Evolutionary conservation across 2,888 invertebrate species (phyloP).

Genomic region (Drosophila sordidula): DNA sequence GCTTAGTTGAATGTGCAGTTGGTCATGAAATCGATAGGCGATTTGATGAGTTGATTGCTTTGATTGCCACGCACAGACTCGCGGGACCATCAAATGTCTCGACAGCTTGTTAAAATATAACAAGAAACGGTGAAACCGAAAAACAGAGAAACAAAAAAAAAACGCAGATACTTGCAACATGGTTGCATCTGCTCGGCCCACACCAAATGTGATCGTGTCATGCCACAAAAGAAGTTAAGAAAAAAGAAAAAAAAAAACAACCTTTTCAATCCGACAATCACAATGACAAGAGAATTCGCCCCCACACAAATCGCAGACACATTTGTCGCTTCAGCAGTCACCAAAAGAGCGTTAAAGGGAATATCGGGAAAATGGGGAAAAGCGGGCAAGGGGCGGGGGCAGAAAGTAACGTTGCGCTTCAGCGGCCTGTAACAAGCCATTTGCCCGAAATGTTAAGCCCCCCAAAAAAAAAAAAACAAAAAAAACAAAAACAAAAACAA

Average conservation of each 20-base stretch:
- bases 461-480: not conserved
- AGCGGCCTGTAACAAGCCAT: slow-evolving; percentile 60
- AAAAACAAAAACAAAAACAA: slow-evolving; percentile 9
- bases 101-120: slow-evolving; percentile 58
- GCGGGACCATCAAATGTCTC: slow-evolving; percentile 37
- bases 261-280: slow-evolving; percentile 38
- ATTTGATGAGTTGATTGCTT: slow-evolving; percentile 50
- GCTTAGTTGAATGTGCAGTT: slow-evolving; percentile 16
- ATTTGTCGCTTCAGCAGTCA: slow-evolving; percentile 76
- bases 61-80: slow-evolving; percentile 38
- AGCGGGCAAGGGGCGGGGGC: not conserved
- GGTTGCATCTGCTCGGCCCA: slow-evolving; percentile 35
- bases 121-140: slow-evolving; percentile 5
- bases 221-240: slow-evolving; percentile 14
- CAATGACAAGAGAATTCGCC: slow-evolving; percentile 55
- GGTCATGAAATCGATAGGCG: slow-evolving; percentile 46
- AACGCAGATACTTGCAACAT: slow-evolving; percentile 15
- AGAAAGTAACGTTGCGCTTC: slow-evolving; percentile 67
- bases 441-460: slow-evolving; percentile 21
- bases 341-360: slow-evolving; percentile 29
- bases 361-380: not conserved
- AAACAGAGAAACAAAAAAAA: not conserved
- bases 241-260: not conserved
- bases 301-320: slow-evolving; percentile 62
- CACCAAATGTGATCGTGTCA: slow-evolving; percentile 52